Evolutionary conservation across 2,888 invertebrate species (phyloP), one percentile per base, ranked within the genome.

Genomic region (Xestia ashworthii): DNA sequence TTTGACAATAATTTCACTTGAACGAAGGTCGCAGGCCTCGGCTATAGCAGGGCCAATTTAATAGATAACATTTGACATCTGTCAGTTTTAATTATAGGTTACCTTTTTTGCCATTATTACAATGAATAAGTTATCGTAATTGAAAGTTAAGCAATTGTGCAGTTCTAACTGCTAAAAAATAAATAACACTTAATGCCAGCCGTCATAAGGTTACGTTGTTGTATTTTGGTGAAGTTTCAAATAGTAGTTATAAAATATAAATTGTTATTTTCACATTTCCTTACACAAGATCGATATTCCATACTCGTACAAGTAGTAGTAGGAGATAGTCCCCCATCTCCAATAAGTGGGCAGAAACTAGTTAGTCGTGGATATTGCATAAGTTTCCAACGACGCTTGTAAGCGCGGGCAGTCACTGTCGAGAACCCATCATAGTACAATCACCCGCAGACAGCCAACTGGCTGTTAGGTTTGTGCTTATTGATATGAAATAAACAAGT

Each of bases 321-420:
- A 44, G 16, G 67, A 25, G 46, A 44, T 22, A 62, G 41, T 66
- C 48, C 73, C 71, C 60, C 71, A 16, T 84, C 80, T 70, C 84
- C 44, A 76, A 75, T 82, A 80, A 82, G 75, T 80, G 75, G 38
- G 0, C 50, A 62, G 84, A 53, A 80, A 75, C 84, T 75, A 80
- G 71, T 84, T 76, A 16, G 55, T 70, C 75, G 75, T 75, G 71
- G 84, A 80, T 80, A 82, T 82, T 82, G 84, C 75, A 80, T 75
- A 82, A 82, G 82, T 84, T 82, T 75, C 48, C 71, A 60, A 55
- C 38, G 22, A 9, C 71, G 71, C 55, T 58, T 67, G 70, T 78
- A 78, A 81, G 81, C 71, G 41, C n/a, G 46, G 12, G 44, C 50
- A 48, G 44, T 65, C 65, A 25, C 65, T 25, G n/a, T 25, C 48